Evolutionary conservation across 2,888 invertebrate species (phyloP).

Genomic region (Nemotelus pantherinus): DNA sequence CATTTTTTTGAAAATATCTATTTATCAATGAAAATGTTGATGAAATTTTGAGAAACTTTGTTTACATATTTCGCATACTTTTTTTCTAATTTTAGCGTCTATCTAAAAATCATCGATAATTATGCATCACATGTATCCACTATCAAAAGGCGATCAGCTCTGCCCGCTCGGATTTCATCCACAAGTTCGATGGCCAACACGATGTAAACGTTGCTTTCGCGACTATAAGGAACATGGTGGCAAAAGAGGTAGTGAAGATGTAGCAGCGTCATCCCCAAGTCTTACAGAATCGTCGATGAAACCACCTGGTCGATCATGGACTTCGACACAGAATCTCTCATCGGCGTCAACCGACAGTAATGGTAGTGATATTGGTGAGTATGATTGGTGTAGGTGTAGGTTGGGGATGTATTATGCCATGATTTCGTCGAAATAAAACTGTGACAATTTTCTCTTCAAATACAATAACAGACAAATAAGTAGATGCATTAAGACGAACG

Average conservation of each 20-base stretch:
- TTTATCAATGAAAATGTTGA: no score
- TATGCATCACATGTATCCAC: slow-evolving; percentile 66
- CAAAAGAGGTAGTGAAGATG: slow-evolving; percentile 74
- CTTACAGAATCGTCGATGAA: slow-evolving; percentile 71
- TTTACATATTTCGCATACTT: neutral
- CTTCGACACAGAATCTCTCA: slow-evolving; percentile 77
- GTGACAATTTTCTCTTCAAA: neutral
- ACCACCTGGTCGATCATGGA: slow-evolving; percentile 72
- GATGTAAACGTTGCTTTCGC: slow-evolving; percentile 91
- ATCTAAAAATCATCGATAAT: neutral
- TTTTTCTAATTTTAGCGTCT: slow-evolving; percentile 9
- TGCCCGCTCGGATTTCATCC: slow-evolving; percentile 95
- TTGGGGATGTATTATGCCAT: slow-evolving; percentile 16
- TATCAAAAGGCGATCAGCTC: slow-evolving; percentile 82
- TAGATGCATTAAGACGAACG: no score
- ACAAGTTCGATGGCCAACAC: slow-evolving; percentile 92
- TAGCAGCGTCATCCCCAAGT: slow-evolving; percentile 81
- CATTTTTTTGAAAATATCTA: no score
- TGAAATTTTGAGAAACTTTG: no score
- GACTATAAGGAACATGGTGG: slow-evolving; percentile 92
- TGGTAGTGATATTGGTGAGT: slow-evolving; percentile 62
- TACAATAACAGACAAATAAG: no score
- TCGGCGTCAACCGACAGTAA: slow-evolving; percentile 54
- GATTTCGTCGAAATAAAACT: slow-evolving; percentile 22
- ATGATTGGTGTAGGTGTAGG: slow-evolving; percentile 16